These are phyloP conservation scores for Radopholus similis DNA, from an alignment of 1,140 invertebrate genomes.

Conservation along the genomic window DNA sequence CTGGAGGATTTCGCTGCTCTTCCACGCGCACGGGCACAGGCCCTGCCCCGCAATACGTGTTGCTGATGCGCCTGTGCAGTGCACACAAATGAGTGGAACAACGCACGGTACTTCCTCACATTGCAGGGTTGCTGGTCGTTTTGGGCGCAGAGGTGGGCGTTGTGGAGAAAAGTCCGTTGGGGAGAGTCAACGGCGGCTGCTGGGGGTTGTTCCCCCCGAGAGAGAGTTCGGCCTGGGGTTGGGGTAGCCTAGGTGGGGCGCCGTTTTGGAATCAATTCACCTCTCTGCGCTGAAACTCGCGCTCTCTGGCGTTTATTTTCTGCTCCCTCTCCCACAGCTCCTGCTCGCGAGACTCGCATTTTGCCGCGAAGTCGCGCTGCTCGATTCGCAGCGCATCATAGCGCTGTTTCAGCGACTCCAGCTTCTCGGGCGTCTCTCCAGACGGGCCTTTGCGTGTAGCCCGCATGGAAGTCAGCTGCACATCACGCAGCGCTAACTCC, in stretches of 20 bases:
- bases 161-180: no score
- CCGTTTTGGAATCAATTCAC: not conserved
- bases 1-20: not conserved
- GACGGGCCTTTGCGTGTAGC: constrained; percentile 24
- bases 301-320: constrained; percentile 22
- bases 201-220: no score
- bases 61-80: constrained; percentile 8
- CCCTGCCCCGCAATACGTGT: constrained; percentile 15
- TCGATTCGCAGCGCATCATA: constrained; percentile 32
- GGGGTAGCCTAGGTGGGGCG: not conserved
- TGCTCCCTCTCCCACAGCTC: constrained; percentile 11
- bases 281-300: constrained; percentile 6
- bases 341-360: constrained; percentile 34
- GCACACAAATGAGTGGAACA: not conserved
- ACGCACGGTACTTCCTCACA: not conserved
- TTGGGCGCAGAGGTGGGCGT: no score
- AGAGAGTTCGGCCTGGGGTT: no score
- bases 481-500: constrained; percentile 36
- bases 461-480: not conserved
- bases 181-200: no score
- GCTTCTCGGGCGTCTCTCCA: constrained; percentile 36
- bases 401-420: constrained; percentile 36
- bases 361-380: constrained; percentile 23
- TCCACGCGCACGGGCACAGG: constrained; percentile 1
- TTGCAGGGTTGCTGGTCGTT: not conserved